phyloP scores from a whole-genome alignment of 2,888 invertebrate species.

The Kryphioiulus occultus region DNA sequence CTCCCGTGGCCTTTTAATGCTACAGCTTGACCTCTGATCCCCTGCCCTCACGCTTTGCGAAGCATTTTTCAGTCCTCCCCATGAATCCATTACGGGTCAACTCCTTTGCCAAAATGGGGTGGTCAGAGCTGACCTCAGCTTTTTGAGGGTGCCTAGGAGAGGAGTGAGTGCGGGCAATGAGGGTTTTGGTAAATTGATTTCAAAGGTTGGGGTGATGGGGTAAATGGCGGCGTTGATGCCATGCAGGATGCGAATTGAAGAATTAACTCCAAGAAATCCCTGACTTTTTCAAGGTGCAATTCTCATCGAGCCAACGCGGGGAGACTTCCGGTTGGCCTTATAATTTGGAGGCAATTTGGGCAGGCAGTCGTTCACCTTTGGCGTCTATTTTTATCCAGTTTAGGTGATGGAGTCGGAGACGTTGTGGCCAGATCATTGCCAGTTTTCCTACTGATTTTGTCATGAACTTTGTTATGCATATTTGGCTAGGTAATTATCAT shows the following conservation, averaged over 20 bases:
- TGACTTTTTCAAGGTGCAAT: slow-evolving; percentile 36
- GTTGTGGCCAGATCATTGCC: background rate
- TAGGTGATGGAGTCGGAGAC: background rate
- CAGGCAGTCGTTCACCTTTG: slow-evolving; percentile 1
- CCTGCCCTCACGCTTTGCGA: background rate
- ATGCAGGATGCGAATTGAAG: background rate
- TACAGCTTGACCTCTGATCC: background rate
- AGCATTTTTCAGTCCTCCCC: background rate
- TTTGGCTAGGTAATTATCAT: background rate
- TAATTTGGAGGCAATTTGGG: slow-evolving; percentile 29
- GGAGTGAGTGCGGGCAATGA: background rate
- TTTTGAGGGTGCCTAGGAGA: background rate
- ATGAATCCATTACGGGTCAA: background rate
- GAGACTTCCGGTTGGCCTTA: slow-evolving; percentile 27
- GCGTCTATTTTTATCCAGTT: slow-evolving; percentile 5
- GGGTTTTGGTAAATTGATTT: background rate
- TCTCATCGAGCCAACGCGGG: slow-evolving; percentile 36
- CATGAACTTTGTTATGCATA: background rate
- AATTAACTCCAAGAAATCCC: slow-evolving; percentile 35
- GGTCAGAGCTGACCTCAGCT: background rate
- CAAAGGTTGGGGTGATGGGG: background rate
- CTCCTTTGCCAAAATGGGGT: background rate
- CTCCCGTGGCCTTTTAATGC: background rate
- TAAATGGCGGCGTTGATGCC: background rate
- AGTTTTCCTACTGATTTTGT: background rate